Evolutionary conservation across 2,888 invertebrate genomes (phyloP), one percentile per base, ranked within the genome.

Genomic region (Acholoe squamosa): DNA sequence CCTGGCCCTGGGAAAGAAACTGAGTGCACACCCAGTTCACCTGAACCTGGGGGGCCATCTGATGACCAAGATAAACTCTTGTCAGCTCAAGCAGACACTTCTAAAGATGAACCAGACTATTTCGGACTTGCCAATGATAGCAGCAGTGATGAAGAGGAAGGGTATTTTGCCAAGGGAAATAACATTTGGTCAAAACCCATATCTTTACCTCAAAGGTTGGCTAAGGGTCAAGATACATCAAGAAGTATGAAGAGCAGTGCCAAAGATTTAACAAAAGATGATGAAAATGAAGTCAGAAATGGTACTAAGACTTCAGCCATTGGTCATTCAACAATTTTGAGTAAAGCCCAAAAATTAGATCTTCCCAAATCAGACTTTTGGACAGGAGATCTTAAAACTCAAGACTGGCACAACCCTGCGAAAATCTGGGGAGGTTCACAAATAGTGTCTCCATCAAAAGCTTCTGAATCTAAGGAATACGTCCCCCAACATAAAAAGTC

Each of bases 331-430:
- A 43, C 43, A 43, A 43, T 43, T 43, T 3, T 43, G 43, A 43
- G 43, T 43, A 10, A 10, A 7, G 10, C 43, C 43, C 43, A 43
- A 43, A 43, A 5, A 12, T 3, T 54, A 22, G 34, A 51, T 34
- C 25, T 76, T 33, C 89, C 89, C 71, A 76, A n/a, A 71, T 90
- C 90, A n/a, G 10, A 19, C 0, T 90, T 90, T 80, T 90, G 90
- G 90, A 51, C 25, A 12, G 80, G 56, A 52, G 33, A 16, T 22
- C 12, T 12, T 19, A 31, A 51, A 31, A 10, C 10, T 28, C 43
- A 90, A 31, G 33, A 80, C 33, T 90, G 90, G 90, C 10, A 80
- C 19, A 52, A 90, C 22, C 90, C 90, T n/a, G 90, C 33, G 3
- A 51, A 84, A 84, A 54, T 90, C 52, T 90, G 90, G 90, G 19